These are phyloP conservation scores for Podotricha telesiphe DNA, from an alignment of 2,888 invertebrate genomes.

Conservation along the genomic window DNA sequence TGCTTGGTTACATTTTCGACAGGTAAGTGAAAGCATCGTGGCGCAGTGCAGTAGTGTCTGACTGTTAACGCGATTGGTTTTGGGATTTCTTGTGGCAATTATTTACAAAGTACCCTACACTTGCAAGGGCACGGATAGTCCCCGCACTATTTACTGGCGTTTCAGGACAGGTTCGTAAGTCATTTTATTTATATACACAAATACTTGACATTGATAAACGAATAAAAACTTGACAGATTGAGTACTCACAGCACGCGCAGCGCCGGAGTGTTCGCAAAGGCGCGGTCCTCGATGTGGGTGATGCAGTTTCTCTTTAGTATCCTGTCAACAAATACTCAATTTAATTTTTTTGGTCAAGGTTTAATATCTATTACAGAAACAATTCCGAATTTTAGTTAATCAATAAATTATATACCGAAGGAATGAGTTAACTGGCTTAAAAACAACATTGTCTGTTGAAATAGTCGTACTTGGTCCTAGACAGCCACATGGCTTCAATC, in stretches of 20 bases:
- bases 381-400: background rate
- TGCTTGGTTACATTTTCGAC: too few species aligned
- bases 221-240: background rate
- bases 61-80: constrained; percentile 4
- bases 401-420: too few species aligned
- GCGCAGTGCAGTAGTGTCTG: too few species aligned
- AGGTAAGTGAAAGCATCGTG: too few species aligned
- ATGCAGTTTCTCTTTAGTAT: constrained; percentile 94
- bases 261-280: constrained; percentile 90
- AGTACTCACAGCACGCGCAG: constrained; percentile 93
- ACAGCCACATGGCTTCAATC: too few species aligned
- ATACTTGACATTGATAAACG: too few species aligned
- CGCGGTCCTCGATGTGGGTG: constrained; percentile 88
- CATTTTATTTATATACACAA: too few species aligned
- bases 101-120: constrained; percentile 12
- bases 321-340: constrained; percentile 78
- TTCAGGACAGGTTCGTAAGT: background rate
- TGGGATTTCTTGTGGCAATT: background rate
- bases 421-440: too few species aligned
- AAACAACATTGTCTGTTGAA: too few species aligned
- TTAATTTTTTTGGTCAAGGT: too few species aligned
- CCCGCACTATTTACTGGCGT: too few species aligned
- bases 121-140: background rate
- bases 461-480: too few species aligned
- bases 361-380: background rate